Evolutionary conservation across 2,797 vertebrate genomes (phyloP).

Genomic region (Tenualosa thibaudeaui): DNA sequence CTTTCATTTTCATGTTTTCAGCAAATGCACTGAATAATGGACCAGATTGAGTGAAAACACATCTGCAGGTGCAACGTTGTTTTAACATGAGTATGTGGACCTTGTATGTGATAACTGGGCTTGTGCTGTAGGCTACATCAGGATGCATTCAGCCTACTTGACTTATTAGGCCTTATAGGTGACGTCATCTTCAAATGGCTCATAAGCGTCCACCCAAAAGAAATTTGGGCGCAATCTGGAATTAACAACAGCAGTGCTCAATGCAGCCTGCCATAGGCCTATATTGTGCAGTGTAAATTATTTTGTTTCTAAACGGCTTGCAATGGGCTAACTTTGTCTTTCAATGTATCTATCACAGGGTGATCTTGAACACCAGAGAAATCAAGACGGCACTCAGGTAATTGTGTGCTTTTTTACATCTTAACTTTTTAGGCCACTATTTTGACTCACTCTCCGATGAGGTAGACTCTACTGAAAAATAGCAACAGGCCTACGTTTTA

Average conservation of each 20-base stretch:
- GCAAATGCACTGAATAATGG: not conserved
- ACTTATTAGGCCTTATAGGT: not conserved
- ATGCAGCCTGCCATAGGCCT: not conserved
- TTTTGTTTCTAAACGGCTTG: not conserved
- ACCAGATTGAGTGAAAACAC: not conserved
- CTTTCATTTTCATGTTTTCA: not conserved
- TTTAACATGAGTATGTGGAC: not conserved
- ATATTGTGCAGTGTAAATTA: not conserved
- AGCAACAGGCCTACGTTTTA: not conserved
- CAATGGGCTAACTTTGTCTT: not conserved
- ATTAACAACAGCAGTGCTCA: no score
- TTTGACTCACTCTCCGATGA: not conserved
- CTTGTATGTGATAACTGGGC: not conserved
- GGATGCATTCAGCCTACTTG: not conserved
- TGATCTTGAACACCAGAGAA: not conserved
- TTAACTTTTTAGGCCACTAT: not conserved
- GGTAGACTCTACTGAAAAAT: not conserved
- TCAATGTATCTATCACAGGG: not conserved
- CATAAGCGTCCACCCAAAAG: not conserved
- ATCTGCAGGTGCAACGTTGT: not conserved
- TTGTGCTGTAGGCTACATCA: not conserved
- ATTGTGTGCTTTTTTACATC: not conserved
- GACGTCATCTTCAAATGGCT: not conserved
- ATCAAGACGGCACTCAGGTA: conserved; percentile 17
- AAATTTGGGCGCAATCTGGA: not conserved